Base-by-base conservation (phyloP, 2,888 invertebrate species). In the Sarcophaga subvicina region DNA sequence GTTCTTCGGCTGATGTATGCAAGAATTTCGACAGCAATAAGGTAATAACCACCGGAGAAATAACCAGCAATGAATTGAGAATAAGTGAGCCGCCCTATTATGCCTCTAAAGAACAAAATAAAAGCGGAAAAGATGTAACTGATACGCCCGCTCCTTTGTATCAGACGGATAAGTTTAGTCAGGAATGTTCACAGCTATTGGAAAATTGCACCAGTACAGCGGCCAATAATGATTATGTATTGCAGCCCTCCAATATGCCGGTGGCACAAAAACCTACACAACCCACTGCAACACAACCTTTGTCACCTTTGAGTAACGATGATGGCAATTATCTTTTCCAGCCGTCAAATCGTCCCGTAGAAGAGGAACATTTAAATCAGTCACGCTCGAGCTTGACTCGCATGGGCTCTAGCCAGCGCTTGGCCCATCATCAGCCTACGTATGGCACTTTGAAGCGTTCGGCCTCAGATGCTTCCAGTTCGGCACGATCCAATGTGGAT, bases 161-260 rank as follows among this genome's bases (percentile, higher is more conserved):
- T 45, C 92, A 91, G 73, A 90, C 91, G 0, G 93, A 94, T 80
- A 92, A 93, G 76, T 93, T 93, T 78, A 93, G 93, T 66, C 93
- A 93, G 37, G 93, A 93, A 75, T 93, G 93, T 88, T 93, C 93
- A 5, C 93, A 93, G 86, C 85, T 92, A 12, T 90, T 94, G 45
- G 93, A 94, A 83, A 93, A 91, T 79, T 92, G 91, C 81, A 89
- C 87, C n/a, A 90, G 90, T 49, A 90, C 90, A 11, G 80, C 88
- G 5, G 89, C 90, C 4, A 91, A 91, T 89, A 91, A 93, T 86
- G 95, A 95, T 89, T 95, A 95, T 88, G 93, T 95, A 67, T 92
- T 95, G 76, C 95, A 95, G 89, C 95, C 95, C 1, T 95, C 95
- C 1, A 95, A 95, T 89, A 95, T 95, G 75, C 95, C 95, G 90